Base-by-base conservation (phyloP, 2,797 vertebrate genomes). In the Pseudomugil gertrudae region DNA sequence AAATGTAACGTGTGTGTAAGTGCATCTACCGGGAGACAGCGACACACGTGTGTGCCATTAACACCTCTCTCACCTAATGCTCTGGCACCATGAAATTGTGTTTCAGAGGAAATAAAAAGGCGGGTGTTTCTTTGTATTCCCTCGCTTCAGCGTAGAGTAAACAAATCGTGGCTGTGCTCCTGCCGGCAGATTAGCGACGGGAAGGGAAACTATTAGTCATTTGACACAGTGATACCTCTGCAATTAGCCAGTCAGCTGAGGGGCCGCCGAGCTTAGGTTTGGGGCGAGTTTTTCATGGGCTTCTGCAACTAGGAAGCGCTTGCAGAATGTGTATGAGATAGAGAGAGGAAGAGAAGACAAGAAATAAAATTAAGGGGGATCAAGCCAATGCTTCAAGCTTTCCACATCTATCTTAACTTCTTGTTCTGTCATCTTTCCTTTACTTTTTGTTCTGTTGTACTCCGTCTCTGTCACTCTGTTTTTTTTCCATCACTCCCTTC, bases 181-280 rank as follows among this genome's bases (percentile, higher is more conserved):
- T 81, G 83, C 79, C 84, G 82, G 83, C 81, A 87, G 82, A 89
- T 88, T 81, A 90, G 86, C 48, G 65, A 71, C 30, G 48, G 84
- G 68, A 82, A 88, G 68, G 81, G 84, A 89, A 90, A 90, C 80
- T 84, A 90, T 91, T 90, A 89, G 85, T 87, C 86, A 87, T 88
- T 84, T 90, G 89, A 90, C 85, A 89, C 80, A 86, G 84, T 82
- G 80, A 89, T 88, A 90, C 86, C 85, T 83, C 80, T 48, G 80
- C 86, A 89, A 91, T 92, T 90, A 91, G 78, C 71, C 80, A 78
- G 79, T 55, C 73, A 59, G 76, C 73, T 62, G 66, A 83, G 75
- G 76, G 81, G 70, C 69, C 7, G 53, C 63, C 83, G 69, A 45
- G 57, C 75, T 81, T 30, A 52, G 57, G 81, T 68, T 9, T 4